phyloP scores from a whole-genome alignment of 2,113 vertebrate genomes.

The Microcebus jonahi region DNA sequence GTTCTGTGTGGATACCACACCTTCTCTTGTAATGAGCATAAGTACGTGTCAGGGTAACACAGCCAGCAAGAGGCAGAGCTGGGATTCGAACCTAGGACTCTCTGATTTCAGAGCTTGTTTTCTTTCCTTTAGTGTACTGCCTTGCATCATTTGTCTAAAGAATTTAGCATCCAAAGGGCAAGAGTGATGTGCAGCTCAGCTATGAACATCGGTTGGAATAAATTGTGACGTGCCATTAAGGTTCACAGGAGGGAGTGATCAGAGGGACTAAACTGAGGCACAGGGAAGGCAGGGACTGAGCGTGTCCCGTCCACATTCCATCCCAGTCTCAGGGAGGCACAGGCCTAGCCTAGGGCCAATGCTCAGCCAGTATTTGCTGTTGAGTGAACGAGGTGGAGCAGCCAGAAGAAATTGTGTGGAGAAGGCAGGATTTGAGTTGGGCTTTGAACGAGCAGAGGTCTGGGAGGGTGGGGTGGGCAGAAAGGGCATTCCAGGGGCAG shows the following conservation, averaged over 20 bases:
- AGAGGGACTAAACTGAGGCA: too few species aligned
- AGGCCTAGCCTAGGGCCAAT: accelerated
- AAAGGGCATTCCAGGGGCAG: not conserved
- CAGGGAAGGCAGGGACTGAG: too few species aligned
- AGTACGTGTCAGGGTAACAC: not conserved
- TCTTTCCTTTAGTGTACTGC: not conserved
- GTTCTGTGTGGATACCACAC: not conserved
- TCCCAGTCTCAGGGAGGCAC: not conserved
- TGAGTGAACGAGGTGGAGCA: not conserved
- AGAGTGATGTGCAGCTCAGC: not conserved
- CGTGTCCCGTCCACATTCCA: not conserved
- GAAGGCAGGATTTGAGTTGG: not conserved
- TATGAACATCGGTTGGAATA: accelerated
- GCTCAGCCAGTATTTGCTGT: not conserved
- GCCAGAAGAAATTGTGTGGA: not conserved
- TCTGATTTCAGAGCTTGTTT: not conserved
- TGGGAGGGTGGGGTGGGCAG: not conserved
- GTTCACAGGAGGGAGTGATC: not conserved
- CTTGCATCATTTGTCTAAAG: not conserved
- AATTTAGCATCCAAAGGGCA: not conserved
- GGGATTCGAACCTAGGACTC: not conserved
- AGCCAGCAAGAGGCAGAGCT: not conserved
- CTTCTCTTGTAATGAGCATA: not conserved
- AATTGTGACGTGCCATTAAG: not conserved
- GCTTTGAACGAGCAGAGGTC: not conserved